Evolutionary conservation across 1,140 invertebrate species (phyloP), one percentile per base, ranked within the genome.

Genomic region (Sweltsa coloradensis): DNA sequence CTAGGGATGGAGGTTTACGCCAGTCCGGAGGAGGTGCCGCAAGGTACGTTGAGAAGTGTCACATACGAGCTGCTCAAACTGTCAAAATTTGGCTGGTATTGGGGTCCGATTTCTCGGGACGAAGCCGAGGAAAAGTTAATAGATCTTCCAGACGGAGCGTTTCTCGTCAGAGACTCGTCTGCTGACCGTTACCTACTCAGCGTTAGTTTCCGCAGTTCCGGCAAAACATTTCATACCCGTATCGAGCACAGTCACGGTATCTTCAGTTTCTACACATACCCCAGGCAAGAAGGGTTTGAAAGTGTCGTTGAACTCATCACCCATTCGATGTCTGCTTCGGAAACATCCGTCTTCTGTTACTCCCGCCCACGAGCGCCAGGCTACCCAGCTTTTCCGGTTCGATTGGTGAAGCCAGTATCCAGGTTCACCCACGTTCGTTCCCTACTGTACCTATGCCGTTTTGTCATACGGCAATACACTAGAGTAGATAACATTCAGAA

Each of bases 331-430:
- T 72, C 70, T 57, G 73, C 73, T 54, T 82, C 81, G 42, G 73
- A 79, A 50, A 71, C 73, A 11, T 75, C 78, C 26, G 74, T 81
- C n/a, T 81, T 82, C 59, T 84, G 81, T 62, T 84, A 85, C 58
- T 81, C 80, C 1, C 69, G 78, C 55, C 67, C 78, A 7, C 66
- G 74, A 22, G 73, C 74, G 46, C 77, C 78, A 13, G 73, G 76
- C 54, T 71, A 76, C 50, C 78, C 79, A 19, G 75, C 78, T 42
- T 81, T 80, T 62, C 79, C 80, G 16, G 81, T 85, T 25, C 71
- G 80, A 44, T 62, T 88, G n/a, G 81, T 78, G 26, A 82, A 81
- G 60, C 84, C 85, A 16, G 69, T 88, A 9, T 86, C 83, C 40
- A 68, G 84, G 46, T 86, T 85, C 55, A 77, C 73, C 18, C 73